Base-by-base conservation (phyloP, 2,113 vertebrate species). In the Antechinus stuartii region DNA sequence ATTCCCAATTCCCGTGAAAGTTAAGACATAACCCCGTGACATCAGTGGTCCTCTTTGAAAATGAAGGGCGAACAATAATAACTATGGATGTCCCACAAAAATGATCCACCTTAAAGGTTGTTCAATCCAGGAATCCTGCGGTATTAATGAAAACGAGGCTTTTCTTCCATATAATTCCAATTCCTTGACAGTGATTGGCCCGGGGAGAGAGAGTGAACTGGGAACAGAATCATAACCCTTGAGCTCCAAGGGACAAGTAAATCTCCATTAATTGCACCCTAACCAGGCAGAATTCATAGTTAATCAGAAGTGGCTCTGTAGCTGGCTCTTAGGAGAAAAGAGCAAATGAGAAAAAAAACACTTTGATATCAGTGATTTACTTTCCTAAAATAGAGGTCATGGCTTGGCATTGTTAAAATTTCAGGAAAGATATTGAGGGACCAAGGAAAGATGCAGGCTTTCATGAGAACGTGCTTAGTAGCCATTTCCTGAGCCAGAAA, bases 401-500 rank as follows among this genome's bases (percentile, higher is more conserved):
- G 68, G 8, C n/a, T 16, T 84, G n/a, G n/a, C 35, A 42, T 84
- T 42, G 68, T 42, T 42, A 23, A 22, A 84, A 35, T 42, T 84
- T 84, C 16, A 23, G 42, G 68, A 7, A 84, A 23, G 68, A 42
- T 42, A 23, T 84, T 84, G 16, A 42, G 35, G 16, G 68, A 76
- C 35, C 35, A 19, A 35, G 35, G 35, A 42, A 84, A n/a, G 68
- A n/a, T 19, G 16, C 16, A 42, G 7, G 19, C 23, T 84, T 96
- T 95, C 95, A 90, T 47, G 91, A 96, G 68, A 8, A 96, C 61
- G 50, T 93, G 93, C 91, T 96, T 96, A 68, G 68, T 97, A 92
- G 93, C 84, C 55, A 94, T n/a, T 94, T 94, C 91, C 76, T 96
- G 96, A 96, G 55, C 92, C 90, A 97, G 95, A 96, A 97, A 97